Evolutionary conservation across 2,888 invertebrate species (phyloP).

Genomic region (Drosophila paranaensis): DNA sequence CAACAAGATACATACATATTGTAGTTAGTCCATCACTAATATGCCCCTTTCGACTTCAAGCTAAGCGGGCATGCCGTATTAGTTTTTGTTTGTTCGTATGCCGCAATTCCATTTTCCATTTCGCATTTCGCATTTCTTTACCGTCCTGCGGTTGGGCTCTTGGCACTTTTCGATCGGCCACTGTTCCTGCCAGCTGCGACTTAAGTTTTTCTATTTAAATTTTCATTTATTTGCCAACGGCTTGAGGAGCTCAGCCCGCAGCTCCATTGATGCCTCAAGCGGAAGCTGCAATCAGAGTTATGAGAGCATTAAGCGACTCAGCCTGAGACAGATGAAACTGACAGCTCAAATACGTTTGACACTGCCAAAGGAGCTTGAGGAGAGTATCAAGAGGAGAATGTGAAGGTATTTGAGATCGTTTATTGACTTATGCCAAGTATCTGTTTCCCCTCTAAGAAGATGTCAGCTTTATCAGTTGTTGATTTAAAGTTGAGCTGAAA

Average conservation of each 20-base stretch:
- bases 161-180: not conserved
- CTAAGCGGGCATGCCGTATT: not conserved
- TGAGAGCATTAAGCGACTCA: not conserved
- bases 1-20: not conserved
- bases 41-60: not conserved
- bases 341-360: no score
- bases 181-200: not conserved
- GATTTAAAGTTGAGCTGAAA: no score
- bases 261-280: not conserved
- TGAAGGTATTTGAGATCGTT: no score
- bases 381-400: no score
- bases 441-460: no score
- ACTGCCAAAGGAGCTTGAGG: no score
- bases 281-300: not conserved
- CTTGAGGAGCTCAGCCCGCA: constrained; percentile 3
- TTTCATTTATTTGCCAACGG: constrained; percentile 5
- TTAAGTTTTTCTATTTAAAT: constrained; percentile 1
- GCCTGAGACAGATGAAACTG: not conserved
- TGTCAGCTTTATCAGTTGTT: no score
- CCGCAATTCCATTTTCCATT: constrained; percentile 1
- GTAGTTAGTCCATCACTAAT: not conserved
- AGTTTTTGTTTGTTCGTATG: not conserved
- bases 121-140: not conserved
- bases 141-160: not conserved
- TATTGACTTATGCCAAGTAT: no score